Conservation (phyloP, 1,140 invertebrate species). For the Macrocentrus cingulum region DNA sequence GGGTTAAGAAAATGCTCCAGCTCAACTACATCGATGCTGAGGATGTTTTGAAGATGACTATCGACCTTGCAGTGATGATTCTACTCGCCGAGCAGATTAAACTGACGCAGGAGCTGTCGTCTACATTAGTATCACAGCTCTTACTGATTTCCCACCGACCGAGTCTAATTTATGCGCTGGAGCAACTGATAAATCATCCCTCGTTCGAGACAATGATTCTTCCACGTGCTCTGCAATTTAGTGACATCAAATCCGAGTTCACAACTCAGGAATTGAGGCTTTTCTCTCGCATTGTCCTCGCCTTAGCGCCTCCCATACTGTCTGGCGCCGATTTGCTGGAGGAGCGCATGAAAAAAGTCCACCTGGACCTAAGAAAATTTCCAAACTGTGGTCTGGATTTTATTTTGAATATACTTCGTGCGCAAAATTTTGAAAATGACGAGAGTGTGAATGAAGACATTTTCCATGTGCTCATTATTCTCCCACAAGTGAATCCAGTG, state of each 20-base stretch:
- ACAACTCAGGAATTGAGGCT: constrained; percentile 62
- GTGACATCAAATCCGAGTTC: constrained; percentile 58
- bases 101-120: constrained; percentile 70
- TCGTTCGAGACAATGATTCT: constrained; percentile 75
- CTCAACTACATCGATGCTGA: no score
- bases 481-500: constrained; percentile 45
- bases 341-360: constrained; percentile 68
- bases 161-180: constrained; percentile 66
- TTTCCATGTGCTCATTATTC: no score
- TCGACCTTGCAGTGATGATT: constrained; percentile 63
- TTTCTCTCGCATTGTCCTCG: constrained; percentile 68
- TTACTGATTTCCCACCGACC: constrained; percentile 59
- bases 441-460: constrained; percentile 31
- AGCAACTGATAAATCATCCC: constrained; percentile 66
- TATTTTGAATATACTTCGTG: constrained; percentile 32
- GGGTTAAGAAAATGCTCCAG: no score
- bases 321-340: constrained; percentile 62
- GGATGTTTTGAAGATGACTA: constrained; percentile 57
- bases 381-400: constrained; percentile 32
- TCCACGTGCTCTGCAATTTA: constrained; percentile 67
- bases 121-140: constrained; percentile 65
- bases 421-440: no score
- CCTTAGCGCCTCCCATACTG: constrained; percentile 66
- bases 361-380: constrained; percentile 62
- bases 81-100: constrained; percentile 64